Evolutionary conservation across 2,888 invertebrate genomes (phyloP).

Genomic region (Campoplex capitator): DNA sequence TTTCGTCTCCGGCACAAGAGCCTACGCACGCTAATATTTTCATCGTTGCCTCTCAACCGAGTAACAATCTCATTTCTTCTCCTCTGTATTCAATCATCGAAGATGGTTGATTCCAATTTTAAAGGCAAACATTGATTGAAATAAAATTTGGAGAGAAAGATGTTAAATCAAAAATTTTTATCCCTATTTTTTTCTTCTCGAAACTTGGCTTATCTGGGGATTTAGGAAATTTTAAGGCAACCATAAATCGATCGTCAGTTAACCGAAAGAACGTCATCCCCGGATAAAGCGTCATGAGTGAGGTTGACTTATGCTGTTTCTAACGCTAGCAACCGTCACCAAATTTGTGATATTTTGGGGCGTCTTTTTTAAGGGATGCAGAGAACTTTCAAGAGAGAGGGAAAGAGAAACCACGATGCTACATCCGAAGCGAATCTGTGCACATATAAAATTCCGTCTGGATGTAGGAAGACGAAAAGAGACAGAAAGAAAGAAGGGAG

Average conservation of each 20-base stretch:
- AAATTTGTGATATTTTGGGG: conserved; percentile 8
- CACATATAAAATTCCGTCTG: conserved; percentile 52
- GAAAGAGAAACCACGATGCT: conserved; percentile 74
- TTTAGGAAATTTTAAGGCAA: background rate
- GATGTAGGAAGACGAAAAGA: conserved; percentile 27
- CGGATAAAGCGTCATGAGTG: background rate
- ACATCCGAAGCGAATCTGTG: conserved; percentile 69
- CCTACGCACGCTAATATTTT: conserved; percentile 56
- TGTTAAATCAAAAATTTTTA: background rate
- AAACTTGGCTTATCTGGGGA: too few relatives aligned
- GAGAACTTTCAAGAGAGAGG: conserved; percentile 23
- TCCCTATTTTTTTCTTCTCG: background rate
- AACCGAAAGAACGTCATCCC: background rate
- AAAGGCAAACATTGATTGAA: background rate
- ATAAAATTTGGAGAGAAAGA: background rate
- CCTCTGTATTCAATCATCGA: background rate
- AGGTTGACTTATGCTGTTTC: background rate
- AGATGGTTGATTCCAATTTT: background rate
- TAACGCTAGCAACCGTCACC: background rate
- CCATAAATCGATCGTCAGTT: background rate
- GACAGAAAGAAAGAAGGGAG: conserved; percentile 10
- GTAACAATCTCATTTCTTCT: conserved; percentile 52
- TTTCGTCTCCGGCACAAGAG: background rate
- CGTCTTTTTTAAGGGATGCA: conserved; percentile 49
- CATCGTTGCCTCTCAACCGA: conserved; percentile 48